Conservation (phyloP, 2,888 invertebrate species). For the Agrochola litura region DNA sequence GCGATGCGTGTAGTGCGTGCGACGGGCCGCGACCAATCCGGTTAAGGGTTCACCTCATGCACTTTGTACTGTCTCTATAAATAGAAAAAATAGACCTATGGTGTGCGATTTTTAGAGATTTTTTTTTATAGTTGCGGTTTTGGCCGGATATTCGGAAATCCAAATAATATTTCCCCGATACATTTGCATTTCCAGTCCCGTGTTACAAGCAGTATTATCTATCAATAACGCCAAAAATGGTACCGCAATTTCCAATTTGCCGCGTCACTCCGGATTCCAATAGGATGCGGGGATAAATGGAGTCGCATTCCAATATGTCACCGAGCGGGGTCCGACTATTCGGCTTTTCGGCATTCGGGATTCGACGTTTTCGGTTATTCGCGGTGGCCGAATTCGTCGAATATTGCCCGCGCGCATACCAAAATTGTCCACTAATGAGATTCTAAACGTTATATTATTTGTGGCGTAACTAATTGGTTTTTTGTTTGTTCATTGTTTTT, state of each 20-base stretch:
- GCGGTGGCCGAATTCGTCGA: conserved; percentile 77
- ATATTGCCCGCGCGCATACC: conserved; percentile 83
- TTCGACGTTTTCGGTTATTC: conserved; percentile 84
- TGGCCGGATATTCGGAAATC: conserved; percentile 17
- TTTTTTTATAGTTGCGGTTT: not conserved
- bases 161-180: conserved; percentile 37
- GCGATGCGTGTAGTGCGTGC: conserved; percentile 79
- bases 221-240: conserved; percentile 89
- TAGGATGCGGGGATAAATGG: conserved; percentile 90
- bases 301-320: conserved; percentile 91
- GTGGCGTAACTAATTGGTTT: conserved; percentile 73
- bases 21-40: conserved; percentile 71
- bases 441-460: conserved; percentile 79
- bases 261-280: conserved; percentile 90
- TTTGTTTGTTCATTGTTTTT: conserved; percentile 66
- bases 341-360: conserved; percentile 86
- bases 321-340: conserved; percentile 84
- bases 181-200: conserved; percentile 63
- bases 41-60: conserved; percentile 62
- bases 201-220: conserved; percentile 85
- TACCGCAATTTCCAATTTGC: conserved; percentile 90
- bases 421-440: conserved; percentile 81
- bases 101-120: not conserved
- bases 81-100: conserved; percentile 19
- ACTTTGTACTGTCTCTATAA: conserved; percentile 50